Evolutionary conservation across 2,888 invertebrate genomes (phyloP).

Genomic region (Temnothorax ravouxi): DNA sequence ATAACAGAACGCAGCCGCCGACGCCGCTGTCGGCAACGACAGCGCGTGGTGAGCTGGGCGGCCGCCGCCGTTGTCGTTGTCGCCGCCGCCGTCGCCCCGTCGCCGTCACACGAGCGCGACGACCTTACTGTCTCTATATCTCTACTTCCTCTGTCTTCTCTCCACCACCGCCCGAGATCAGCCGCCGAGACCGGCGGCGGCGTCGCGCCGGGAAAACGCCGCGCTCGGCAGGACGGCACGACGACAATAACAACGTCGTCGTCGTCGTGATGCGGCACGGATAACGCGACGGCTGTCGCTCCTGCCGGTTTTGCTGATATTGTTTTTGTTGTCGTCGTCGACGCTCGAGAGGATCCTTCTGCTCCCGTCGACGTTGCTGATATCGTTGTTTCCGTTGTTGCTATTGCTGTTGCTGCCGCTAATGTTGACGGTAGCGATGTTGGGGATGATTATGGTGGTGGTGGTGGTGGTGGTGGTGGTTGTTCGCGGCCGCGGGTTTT

Average conservation of each 20-base stretch:
- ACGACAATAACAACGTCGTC: slow-evolving; percentile 12
- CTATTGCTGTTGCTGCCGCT: background rate
- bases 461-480: slow-evolving; percentile 67
- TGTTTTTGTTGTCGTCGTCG: background rate
- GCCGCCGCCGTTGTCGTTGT: slow-evolving; percentile 57
- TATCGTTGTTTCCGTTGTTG: slow-evolving; percentile 54
- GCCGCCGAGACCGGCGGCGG: slow-evolving; percentile 68
- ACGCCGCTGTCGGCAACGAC: slow-evolving; percentile 67
- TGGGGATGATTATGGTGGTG: slow-evolving; percentile 24
- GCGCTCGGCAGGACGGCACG: slow-evolving; percentile 60
- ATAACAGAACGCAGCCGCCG: slow-evolving; percentile 82
- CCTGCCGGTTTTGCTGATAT: background rate
- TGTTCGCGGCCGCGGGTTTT: slow-evolving; percentile 81
- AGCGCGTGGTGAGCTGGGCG: slow-evolving; percentile 56
- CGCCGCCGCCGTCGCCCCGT: slow-evolving; percentile 40
- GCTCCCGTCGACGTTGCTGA: slow-evolving; percentile 53
- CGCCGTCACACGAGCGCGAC: slow-evolving; percentile 33
- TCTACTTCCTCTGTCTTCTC: slow-evolving; percentile 26
- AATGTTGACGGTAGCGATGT: slow-evolving; percentile 12
- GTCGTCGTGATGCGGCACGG: slow-evolving; percentile 9
- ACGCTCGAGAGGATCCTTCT: slow-evolving; percentile 3
- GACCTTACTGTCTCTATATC: slow-evolving; percentile 39
- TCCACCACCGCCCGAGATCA: slow-evolving; percentile 24
- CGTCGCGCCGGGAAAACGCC: slow-evolving; percentile 66
- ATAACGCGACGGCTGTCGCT: background rate